Conservation (phyloP, 2,888 invertebrate genomes). For the Drosophila recens region DNA sequence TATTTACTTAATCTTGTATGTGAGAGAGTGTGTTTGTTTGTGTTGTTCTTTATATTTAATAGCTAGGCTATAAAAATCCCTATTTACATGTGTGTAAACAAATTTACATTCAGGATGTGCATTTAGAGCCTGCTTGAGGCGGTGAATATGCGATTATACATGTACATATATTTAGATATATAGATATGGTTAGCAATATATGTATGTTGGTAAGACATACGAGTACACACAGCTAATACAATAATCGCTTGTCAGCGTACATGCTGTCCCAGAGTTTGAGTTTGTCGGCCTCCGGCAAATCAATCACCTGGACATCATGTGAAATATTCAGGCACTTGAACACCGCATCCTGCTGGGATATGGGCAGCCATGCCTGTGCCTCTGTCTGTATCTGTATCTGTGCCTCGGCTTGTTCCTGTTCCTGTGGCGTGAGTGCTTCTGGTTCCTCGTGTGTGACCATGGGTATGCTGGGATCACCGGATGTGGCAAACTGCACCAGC, state of each 20-base stretch:
- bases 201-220: not conserved
- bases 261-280: conserved; percentile 83
- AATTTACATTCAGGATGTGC: conserved; percentile 49
- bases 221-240: conserved; percentile 50
- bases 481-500: conserved; percentile 82
- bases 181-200: conserved; percentile 6
- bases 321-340: conserved; percentile 85
- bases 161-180: conserved; percentile 15
- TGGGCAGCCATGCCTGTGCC: conserved; percentile 73
- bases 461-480: conserved; percentile 82
- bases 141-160: conserved; percentile 32
- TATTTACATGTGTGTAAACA: conserved; percentile 69
- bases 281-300: conserved; percentile 84
- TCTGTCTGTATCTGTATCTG: not conserved
- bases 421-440: conserved; percentile 27
- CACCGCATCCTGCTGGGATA: conserved; percentile 65
- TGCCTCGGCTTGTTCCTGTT: conserved; percentile 7
- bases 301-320: conserved; percentile 83
- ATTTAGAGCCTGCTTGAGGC: conserved; percentile 63
- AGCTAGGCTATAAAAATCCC: conserved; percentile 48
- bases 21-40: conserved; percentile 1
- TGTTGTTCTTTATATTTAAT: conserved; percentile 45
- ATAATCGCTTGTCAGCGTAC: conserved; percentile 73
- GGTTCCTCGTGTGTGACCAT: conserved; percentile 52
- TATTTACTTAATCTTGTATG: conserved; percentile 29